Base-by-base conservation (phyloP, 2,888 invertebrate genomes). In the Drosophila falleni region DNA sequence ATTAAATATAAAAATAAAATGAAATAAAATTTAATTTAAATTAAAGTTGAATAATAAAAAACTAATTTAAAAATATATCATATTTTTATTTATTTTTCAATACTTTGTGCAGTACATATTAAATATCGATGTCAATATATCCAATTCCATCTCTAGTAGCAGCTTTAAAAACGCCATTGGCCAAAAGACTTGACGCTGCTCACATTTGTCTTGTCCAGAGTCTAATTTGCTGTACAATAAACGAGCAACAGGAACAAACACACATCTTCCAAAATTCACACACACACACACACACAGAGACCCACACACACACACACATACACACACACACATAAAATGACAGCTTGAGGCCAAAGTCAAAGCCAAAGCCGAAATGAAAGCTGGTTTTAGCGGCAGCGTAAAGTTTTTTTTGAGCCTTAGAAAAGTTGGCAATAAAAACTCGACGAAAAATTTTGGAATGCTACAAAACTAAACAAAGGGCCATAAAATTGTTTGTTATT, bases 401-500 rank as follows among this genome's bases (percentile, higher is more conserved):
- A 62, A 69, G 44, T 35, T 39, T 13, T 35, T 61, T 60, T 39
- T 35, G n/a, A 9, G 47, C 16, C 50, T 39, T 31, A 54, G 29
- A 44, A 11, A 47, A 41, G 44, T 62, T 44, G 62, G 62, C 42
- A 53, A 56, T 74, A 54, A 63, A 66, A 73, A 63, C 51, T 62
- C 44, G 37, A 19, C 31, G n/a, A 58, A 23, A 42, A 55, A 41
- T 63, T 44, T 74, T 47, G 8, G 31, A 56, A 51, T 33, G 60
- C 62, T 75, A 41, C 44, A 65, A 65, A 75, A 72, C 78, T 71
- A 71, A 74, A 74, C 63, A 75, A 66, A 74, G 53, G 55, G 41
- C 50, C 59, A 65, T 78, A 56, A 78, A 78, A 78, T 37, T 37
- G 23, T 29, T 59, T 58, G 46, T 58, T 31, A 29, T 60, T 55